phyloP scores from a whole-genome alignment of 2,113 vertebrate genomes.

The Phaethornis superciliosus region DNA sequence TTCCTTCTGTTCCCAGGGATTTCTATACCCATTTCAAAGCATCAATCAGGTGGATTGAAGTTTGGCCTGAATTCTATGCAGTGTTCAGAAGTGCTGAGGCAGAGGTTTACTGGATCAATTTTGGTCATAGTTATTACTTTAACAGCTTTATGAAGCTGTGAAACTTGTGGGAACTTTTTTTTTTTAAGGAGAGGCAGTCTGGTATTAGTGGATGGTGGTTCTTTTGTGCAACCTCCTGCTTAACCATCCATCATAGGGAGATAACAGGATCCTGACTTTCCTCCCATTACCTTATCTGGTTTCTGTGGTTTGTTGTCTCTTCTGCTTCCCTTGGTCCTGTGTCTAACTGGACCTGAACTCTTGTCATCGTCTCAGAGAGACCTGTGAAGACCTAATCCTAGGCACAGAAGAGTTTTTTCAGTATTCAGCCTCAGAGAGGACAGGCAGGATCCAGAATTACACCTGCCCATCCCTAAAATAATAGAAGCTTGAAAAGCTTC shows the following conservation, averaged over 20 bases:
- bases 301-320: not conserved
- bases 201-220: not conserved
- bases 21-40: not conserved
- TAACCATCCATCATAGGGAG: not conserved
- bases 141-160: conserved; percentile 28
- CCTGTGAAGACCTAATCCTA: not conserved
- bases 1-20: not conserved
- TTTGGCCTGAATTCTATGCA: conserved; percentile 39
- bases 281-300: not conserved
- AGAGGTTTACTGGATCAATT: conserved; percentile 53
- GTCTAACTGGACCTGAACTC: not conserved
- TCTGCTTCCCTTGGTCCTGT: not conserved
- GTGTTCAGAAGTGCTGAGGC: conserved; percentile 52
- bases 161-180: not conserved
- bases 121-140: not conserved
- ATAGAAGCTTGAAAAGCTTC: not conserved
- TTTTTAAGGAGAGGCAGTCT: not conserved
- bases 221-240: not conserved
- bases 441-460: not conserved
- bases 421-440: not conserved
- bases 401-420: not conserved
- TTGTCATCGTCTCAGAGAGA: not conserved
- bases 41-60: conserved; percentile 18
- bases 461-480: not conserved
- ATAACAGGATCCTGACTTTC: not conserved